Evolutionary conservation across 2,797 vertebrate genomes (phyloP), one percentile per base, ranked within the genome.

Genomic region (Apodemus agrarius): DNA sequence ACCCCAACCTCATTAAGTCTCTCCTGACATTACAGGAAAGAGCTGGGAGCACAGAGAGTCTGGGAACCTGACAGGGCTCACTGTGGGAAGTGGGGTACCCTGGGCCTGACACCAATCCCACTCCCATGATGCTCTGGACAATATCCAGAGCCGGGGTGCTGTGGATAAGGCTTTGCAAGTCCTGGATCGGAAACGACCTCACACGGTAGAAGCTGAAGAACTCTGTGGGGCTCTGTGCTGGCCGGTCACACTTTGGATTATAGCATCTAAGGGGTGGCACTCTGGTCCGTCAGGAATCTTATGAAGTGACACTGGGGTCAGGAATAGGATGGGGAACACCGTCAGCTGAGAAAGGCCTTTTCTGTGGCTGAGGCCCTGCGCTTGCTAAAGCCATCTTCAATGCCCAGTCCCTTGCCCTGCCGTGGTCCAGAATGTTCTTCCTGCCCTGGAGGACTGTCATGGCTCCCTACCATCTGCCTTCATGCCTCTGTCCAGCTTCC

Each of bases 211-310:
- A 83, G 63, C 10, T 4, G 37, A 52, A 11, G 57, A 3, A 21
- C 83, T 19, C 24, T 67, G 63, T 4, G 83, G 1, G 22, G 34
- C 59, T 3, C 29, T 31, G 26, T 6, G n/a, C 34, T 12, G 1
- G 14, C 19, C 13, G 14, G 2, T 16, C 63, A 69, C 63, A 43
- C n/a, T 14, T 6, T 10, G 34, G 57, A 40, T 37, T 9, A 0
- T 12, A 12, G 40, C 24, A 26, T 3, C 1, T 3, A 49, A 59
- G 34, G 37, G 3, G 1, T 9, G 80, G 19, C 16, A 54, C 37
- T 3, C 0, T 1, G 0, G 11, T n/a, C 79, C n/a, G 0, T 2
- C 10, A 46, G 69, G 40, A 49, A 37, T 57, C 37, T 26, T 37
- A 0, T 0, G 49, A 89, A 17, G 76, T 0, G 29, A 46, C 82